Evolutionary conservation across 1,140 invertebrate genomes (phyloP).

Genomic region (Muscidifurax raptorellus): DNA sequence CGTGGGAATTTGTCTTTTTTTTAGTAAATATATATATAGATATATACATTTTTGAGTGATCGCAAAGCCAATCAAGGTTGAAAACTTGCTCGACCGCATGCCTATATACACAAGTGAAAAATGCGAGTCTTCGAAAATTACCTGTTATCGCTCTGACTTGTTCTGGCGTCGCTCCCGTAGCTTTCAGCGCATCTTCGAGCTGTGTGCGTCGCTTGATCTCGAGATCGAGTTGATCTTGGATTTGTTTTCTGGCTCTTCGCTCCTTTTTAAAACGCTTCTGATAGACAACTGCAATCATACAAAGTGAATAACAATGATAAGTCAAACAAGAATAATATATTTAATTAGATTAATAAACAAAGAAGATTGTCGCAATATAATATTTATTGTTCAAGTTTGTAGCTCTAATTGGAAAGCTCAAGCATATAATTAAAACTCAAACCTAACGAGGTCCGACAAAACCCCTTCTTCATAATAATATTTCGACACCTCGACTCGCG

Average conservation of each 20-base stretch:
- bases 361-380: not conserved
- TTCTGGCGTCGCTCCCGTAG: slow-evolving; percentile 84
- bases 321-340: not conserved
- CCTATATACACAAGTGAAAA: not conserved
- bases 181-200: slow-evolving; percentile 87
- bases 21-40: not conserved
- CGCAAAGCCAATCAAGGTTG: not conserved
- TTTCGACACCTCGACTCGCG: not conserved
- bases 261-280: slow-evolving; percentile 92
- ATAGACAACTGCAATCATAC: slow-evolving; percentile 84
- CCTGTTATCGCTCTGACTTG: slow-evolving; percentile 87
- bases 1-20: too few relatives aligned
- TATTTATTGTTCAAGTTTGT: too few relatives aligned
- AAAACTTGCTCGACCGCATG: not conserved
- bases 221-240: slow-evolving; percentile 89
- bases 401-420: not conserved
- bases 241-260: slow-evolving; percentile 85
- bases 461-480: not conserved
- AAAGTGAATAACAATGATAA: slow-evolving; percentile 52
- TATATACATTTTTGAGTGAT: not conserved
- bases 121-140: slow-evolving; percentile 62
- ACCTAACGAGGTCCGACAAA: slow-evolving; percentile 7
- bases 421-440: not conserved
- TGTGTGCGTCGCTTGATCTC: slow-evolving; percentile 86
- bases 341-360: not conserved